Evolutionary conservation across 2,888 invertebrate species (phyloP).

Genomic region (Ichneumoninae sp.): DNA sequence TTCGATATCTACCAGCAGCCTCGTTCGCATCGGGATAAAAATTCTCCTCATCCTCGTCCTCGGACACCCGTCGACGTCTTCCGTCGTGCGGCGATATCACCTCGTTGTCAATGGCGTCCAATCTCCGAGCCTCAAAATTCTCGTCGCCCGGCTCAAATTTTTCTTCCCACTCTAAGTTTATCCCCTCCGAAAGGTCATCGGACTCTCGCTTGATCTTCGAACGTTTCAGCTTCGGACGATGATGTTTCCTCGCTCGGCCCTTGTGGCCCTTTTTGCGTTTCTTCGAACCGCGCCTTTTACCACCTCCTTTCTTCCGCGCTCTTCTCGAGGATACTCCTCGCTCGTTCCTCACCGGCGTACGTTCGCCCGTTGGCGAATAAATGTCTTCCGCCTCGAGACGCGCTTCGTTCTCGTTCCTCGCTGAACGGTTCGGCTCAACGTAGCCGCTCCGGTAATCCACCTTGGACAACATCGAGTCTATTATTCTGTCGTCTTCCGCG

Average conservation of each 20-base stretch:
- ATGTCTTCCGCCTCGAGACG: conserved; percentile 8
- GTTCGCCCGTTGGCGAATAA: neutral
- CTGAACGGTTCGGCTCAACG: neutral
- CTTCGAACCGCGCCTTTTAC: neutral
- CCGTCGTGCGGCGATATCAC: conserved; percentile 41
- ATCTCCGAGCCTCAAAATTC: neutral
- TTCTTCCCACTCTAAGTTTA: neutral
- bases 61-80: conserved; percentile 42
- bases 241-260: conserved; percentile 19
- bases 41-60: conserved; percentile 38
- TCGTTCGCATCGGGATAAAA: conserved; percentile 20
- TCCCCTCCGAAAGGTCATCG: neutral
- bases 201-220: conserved; percentile 10
- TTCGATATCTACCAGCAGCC: neutral
- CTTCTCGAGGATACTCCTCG: neutral
- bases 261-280: conserved; percentile 19
- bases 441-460: conserved; percentile 52
- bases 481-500: conserved; percentile 62
- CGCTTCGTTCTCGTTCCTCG: conserved; percentile 4
- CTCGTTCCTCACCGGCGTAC: conserved; percentile 12
- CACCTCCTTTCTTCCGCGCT: conserved; percentile 10
- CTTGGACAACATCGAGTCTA: conserved; percentile 66
- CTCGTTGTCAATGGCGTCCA: conserved; percentile 28
- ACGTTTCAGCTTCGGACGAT: conserved; percentile 7
- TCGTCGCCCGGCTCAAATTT: neutral